Percentiles rank a stretch among this genome's conserved stretches.
These are phyloP conservation scores for Phoronis australis DNA, from an alignment of 2,888 invertebrate genomes.

Conservation along the genomic window DNA sequence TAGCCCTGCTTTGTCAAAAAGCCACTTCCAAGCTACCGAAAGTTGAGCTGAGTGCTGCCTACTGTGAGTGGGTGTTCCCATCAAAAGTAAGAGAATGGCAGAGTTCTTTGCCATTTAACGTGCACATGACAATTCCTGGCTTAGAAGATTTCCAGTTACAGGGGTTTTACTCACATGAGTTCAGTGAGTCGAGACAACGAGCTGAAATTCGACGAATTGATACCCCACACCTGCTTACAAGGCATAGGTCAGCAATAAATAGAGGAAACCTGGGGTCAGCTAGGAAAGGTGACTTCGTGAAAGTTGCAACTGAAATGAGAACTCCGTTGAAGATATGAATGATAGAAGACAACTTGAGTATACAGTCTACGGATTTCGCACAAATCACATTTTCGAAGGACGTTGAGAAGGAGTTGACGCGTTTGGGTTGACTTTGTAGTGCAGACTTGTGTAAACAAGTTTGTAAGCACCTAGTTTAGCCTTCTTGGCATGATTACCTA, in stretches of 20 bases:
- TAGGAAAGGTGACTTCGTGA: neutral
- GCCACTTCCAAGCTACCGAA: too few relatives aligned
- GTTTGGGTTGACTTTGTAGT: neutral
- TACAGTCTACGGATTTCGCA: neutral
- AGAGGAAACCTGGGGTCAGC: neutral
- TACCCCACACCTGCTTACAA: neutral
- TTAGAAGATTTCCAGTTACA: neutral
- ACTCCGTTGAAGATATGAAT: neutral
- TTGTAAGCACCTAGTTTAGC: too few relatives aligned
- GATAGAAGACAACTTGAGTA: neutral
- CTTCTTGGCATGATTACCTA: too few relatives aligned
- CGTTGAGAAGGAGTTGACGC: neutral
- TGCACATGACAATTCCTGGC: neutral
- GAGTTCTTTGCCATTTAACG: neutral
- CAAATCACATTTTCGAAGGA: neutral
- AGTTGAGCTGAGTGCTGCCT: neutral
- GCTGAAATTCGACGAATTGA: neutral
- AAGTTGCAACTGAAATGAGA: neutral
- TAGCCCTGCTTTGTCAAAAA: too few relatives aligned
- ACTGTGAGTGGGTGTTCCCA: neutral
- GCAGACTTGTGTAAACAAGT: neutral
- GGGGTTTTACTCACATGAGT: neutral
- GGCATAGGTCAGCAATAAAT: neutral
- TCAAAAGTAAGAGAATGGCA: neutral
- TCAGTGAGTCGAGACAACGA: neutral